Evolutionary conservation across 2,113 vertebrate species (phyloP).

Genomic region (Caranx melampygus): DNA sequence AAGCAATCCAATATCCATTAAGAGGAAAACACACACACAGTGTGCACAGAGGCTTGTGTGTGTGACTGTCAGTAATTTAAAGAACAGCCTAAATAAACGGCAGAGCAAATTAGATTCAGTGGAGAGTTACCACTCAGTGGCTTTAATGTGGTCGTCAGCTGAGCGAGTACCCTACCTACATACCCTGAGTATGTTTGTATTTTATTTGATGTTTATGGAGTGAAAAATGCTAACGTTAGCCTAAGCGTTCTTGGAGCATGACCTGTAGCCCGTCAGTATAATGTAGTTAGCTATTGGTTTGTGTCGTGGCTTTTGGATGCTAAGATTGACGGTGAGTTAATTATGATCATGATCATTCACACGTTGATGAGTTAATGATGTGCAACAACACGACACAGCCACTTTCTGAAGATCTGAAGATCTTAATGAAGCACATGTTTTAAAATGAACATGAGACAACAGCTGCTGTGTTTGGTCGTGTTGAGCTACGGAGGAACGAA

Average conservation of each 20-base stretch:
- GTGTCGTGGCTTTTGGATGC: too few relatives aligned
- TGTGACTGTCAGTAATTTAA: conserved; percentile 44
- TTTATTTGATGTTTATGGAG: too few relatives aligned
- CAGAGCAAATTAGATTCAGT: conserved; percentile 31
- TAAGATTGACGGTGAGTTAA: too few relatives aligned
- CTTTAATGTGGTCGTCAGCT: conserved; percentile 31
- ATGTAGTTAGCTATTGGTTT: too few relatives aligned
- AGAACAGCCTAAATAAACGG: conserved; percentile 38
- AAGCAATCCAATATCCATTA: conserved; percentile 35
- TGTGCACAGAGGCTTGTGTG: conserved; percentile 5
- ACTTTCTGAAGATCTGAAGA: background rate
- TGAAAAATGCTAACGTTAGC: too few relatives aligned
- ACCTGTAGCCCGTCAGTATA: too few relatives aligned
- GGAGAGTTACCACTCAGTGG: conserved; percentile 13
- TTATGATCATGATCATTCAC: too few relatives aligned
- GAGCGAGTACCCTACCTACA: too few relatives aligned
- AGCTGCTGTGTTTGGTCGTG: background rate
- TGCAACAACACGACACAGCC: background rate
- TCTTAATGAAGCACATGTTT: background rate
- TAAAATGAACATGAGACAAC: conserved; percentile 3
- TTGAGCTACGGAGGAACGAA: background rate
- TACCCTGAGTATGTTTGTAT: too few relatives aligned
- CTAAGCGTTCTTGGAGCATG: too few relatives aligned
- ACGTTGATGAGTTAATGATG: too few relatives aligned
- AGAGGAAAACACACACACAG: conserved; percentile 29